Base-by-base conservation (phyloP, 2,797 vertebrate genomes). In the Percopsis omiscomaycus region DNA sequence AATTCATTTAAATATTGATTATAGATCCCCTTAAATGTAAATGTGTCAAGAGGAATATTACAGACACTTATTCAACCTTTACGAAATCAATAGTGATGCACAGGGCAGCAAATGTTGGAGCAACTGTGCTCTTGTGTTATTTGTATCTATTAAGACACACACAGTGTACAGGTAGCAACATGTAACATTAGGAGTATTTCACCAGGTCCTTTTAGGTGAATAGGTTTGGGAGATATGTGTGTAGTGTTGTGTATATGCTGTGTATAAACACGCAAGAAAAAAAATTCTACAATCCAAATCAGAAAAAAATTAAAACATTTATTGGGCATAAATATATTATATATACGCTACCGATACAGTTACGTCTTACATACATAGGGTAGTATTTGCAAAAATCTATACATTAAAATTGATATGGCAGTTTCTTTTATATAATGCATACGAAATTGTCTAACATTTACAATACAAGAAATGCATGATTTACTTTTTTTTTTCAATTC, bases 291-390 rank as follows among this genome's bases (percentile, higher is more conserved):
- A 82, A 70, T 52, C 54, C 60, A 80, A 73, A 77, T 92, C 93
- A 92, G 95, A 95, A 98, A 95, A 89, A 95, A 95, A 95, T 96
- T 95, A 94, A 96, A 98, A 96, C 96, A 98, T 99, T 98, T 99
- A 98, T 98, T 99, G 98, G 92, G 98, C 97, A 98, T 99, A 99
- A 99, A 98, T 98, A 99, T 98, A 99, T 98, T 98, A 98, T 97
- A 98, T 98, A 97, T 98, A 98, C 95, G 96, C 98, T 98, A 99
- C 95, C 94, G 96, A 96, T 98, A 99, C 95, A 96, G 95, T 97
- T 98, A 97, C 93, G 96, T 97, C 95, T 98, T 98, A 98, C 97
- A 96, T 98, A 96, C 94, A 97, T 93, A 95, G 96, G 94, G 94
- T 98, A 97, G 93, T 96, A 98, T 97, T 97, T 98, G 95, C 96